Conservation (phyloP, 1,140 invertebrate species). For the Achatina immaculata region DNA sequence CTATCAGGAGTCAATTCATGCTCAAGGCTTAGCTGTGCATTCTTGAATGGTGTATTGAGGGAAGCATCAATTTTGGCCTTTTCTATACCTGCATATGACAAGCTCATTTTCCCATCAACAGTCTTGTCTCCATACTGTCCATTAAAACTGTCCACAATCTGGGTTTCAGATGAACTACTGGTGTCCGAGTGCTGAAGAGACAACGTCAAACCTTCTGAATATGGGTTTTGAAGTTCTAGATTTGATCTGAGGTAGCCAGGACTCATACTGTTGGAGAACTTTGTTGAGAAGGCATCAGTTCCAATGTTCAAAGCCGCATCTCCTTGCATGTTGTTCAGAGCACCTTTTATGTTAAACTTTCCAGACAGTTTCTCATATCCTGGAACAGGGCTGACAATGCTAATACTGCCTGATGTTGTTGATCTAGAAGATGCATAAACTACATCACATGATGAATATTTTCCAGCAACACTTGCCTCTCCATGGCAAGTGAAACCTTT, state of each 20-base stretch:
- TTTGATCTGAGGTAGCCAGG: neutral
- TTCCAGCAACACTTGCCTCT: slow-evolving; percentile 3
- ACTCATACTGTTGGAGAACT: slow-evolving; percentile 11
- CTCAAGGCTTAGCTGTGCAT: neutral
- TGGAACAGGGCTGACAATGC: neutral
- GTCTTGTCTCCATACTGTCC: slow-evolving; percentile 7
- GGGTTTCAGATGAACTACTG: neutral
- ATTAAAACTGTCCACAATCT: slow-evolving; percentile 1
- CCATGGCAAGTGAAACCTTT: neutral
- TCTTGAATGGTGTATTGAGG: neutral
- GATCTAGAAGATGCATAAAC: neutral
- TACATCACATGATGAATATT: neutral
- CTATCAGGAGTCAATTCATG: neutral
- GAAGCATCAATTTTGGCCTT: neutral
- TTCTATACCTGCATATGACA: neutral
- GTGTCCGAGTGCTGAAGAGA: neutral
- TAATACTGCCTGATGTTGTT: neutral
- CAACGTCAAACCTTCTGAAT: neutral
- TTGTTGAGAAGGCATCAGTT: neutral
- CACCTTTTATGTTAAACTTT: neutral
- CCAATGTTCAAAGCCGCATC: slow-evolving; percentile 3
- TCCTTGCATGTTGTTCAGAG: neutral
- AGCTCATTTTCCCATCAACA: neutral
- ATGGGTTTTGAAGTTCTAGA: neutral
- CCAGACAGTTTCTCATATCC: slow-evolving; percentile 10